Evolutionary conservation across 2,113 vertebrate genomes (phyloP), one percentile per base, ranked within the genome.

Genomic region (Dicerorhinus sumatrensis): DNA sequence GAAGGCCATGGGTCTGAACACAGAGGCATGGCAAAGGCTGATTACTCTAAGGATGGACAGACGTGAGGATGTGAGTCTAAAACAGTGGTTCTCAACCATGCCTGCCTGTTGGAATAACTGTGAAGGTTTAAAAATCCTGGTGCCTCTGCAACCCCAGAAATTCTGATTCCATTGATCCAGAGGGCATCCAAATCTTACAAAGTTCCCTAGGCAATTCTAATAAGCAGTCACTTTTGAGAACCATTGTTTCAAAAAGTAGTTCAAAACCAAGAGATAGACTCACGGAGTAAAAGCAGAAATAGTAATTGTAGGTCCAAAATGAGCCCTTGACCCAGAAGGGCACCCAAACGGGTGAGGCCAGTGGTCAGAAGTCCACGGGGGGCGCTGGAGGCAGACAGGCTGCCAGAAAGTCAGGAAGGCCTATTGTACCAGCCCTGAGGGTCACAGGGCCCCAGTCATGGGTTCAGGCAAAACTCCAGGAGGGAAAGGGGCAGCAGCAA

Each of bases 391-490:
- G 62, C 27, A 62, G 10, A 4, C 3, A 23, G 60, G 36, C 2
- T 63, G 23, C 79, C 20, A 13, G 51, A 31, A 79, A 29, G 56
- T 89, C 83, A 75, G 54, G 48, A 93, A 23, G 11, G 31, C 17
- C 6, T 31, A 2, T 5, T 11, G 36, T 39, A 51, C 16, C 27
- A 82, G 48, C 25, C 27, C 25, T 29, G 21, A 1, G 21, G 56
- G 21, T 84, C 70, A 33, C 1, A 5, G 54, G 54, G 5, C 2
- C 8, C 62, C 69, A 36, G n/a, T 48, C 31, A 17, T 0, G 0
- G 16, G 14, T 21, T 73, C 82, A 25, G 16, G 8, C 3, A 67
- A 13, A 67, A 56, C 42, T 25, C 46, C 51, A 6, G 54, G 6
- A 4, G 3, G 6, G 3, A 58, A 63, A 27, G 42, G n/a, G 27